Evolutionary conservation across 2,113 vertebrate genomes (phyloP), one percentile per base, ranked within the genome.

Genomic region (Desmodus rotundus): DNA sequence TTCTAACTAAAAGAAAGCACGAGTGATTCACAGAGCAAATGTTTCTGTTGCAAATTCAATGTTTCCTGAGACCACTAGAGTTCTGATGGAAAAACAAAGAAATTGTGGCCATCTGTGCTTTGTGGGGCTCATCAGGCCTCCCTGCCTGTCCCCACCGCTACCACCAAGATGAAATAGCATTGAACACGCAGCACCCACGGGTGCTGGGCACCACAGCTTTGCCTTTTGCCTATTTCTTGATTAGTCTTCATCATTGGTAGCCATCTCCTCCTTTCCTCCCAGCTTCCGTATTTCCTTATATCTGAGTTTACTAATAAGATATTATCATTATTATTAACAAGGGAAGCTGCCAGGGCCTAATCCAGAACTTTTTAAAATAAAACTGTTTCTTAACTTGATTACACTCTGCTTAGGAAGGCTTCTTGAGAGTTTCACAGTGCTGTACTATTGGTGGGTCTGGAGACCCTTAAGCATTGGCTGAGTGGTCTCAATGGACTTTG

Each of bases 1-100:
- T 94, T 95, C 81, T 92, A 93, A 93, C 65, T 87, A 88, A 96
- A 95, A 96, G 38, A 89, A 96, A 96, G 47, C 45, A 65, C 31
- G 26, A 84, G 38, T 43, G 33, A 86, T 91, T 94, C 47, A 65
- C 31, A 94, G 81, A 93, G 81, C n/a, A 93, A 93, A 96, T 84
- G 38, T 90, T 97, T 96, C 74, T 76, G 72, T 73, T 93, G 68
- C 54, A 95, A 94, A 92, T 90, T 87, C 83, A 90, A 26, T 31
- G 11, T 12, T 73, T 90, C 80, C 77, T 88, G 80, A 68, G 77
- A 73, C 45, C 63, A 45, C 10, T 33, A 63, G 58, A 91, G 61
- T 15, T 38, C 58, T 67, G 91, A 26, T 16, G 50, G 45, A 58
- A 88, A 82, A 77, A 54, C 45, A 89, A 76, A 58, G 41, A 65